A percentile compares a stretch with the other conserved stretches of the same genome.
Evolutionary conservation across 2,888 invertebrate genomes (phyloP).

Genomic region (Fragum sueziense): DNA sequence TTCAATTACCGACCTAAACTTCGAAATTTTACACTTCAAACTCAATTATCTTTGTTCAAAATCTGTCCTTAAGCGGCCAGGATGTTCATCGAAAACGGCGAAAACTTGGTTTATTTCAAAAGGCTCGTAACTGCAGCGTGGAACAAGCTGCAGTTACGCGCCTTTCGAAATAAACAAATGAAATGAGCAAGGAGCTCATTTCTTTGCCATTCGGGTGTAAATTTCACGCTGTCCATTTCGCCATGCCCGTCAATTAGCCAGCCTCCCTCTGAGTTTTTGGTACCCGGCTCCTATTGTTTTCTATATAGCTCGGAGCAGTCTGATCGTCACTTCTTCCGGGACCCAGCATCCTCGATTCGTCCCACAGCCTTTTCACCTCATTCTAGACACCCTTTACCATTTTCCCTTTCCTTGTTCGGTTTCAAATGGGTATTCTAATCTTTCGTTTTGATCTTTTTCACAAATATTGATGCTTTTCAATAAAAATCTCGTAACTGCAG

Average conservation of each 20-base stretch:
- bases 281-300: conserved; percentile 12
- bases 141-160: too few species aligned
- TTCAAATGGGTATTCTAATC: too few species aligned
- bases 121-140: too few species aligned
- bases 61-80: conserved; percentile 39
- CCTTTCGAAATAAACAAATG: too few species aligned
- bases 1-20: conserved; percentile 23
- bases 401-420: too few species aligned
- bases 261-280: conserved; percentile 53
- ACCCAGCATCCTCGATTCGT: conserved; percentile 14
- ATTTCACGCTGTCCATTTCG: conserved; percentile 64
- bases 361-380: conserved; percentile 7
- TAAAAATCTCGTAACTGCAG: too few species aligned
- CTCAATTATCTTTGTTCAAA: conserved; percentile 16
- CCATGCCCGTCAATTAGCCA: conserved; percentile 55
- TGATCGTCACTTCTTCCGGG: conserved; percentile 4
- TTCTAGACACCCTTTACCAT: too few species aligned
- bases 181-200: conserved; percentile 59
- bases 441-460: too few species aligned
- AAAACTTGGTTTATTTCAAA: too few species aligned
- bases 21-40: conserved; percentile 27
- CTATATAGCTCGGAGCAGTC: conserved; percentile 9
- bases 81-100: conserved; percentile 57
- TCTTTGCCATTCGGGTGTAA: conserved; percentile 54
- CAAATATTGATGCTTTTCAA: too few species aligned